phyloP scores from a whole-genome alignment of 1,140 invertebrate species.

The Paraescarpia echinospica region DNA sequence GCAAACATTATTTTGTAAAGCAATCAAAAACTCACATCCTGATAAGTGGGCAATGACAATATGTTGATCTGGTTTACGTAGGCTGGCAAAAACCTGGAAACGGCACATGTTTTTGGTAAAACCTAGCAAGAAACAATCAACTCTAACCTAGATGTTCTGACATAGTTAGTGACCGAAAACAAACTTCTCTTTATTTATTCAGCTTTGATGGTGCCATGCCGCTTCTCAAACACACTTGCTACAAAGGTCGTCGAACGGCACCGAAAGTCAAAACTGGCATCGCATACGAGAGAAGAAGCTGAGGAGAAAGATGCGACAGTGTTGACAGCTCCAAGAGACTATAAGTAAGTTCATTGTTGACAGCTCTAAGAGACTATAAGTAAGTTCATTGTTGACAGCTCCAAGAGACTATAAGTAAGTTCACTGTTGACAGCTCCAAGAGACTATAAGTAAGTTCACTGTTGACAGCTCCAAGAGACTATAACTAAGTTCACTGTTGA shows the following conservation, averaged over 20 bases:
- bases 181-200: neutral
- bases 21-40: too few species aligned
- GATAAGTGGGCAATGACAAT: too few species aligned
- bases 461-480: too few species aligned
- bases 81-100: neutral
- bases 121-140: neutral
- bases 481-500: too few species aligned
- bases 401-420: too few species aligned
- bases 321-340: neutral
- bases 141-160: neutral
- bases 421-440: too few species aligned
- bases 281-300: conserved; percentile 5
- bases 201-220: neutral
- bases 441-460: too few species aligned
- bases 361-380: too few species aligned
- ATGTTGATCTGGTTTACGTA: too few species aligned
- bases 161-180: neutral
- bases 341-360: neutral
- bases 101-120: neutral
- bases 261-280: neutral
- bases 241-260: neutral
- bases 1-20: too few species aligned
- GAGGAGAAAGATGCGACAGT: neutral
- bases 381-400: too few species aligned
- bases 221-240: conserved; percentile 7